Conservation (phyloP, 2,888 invertebrate species). For the Pammene aurita region DNA sequence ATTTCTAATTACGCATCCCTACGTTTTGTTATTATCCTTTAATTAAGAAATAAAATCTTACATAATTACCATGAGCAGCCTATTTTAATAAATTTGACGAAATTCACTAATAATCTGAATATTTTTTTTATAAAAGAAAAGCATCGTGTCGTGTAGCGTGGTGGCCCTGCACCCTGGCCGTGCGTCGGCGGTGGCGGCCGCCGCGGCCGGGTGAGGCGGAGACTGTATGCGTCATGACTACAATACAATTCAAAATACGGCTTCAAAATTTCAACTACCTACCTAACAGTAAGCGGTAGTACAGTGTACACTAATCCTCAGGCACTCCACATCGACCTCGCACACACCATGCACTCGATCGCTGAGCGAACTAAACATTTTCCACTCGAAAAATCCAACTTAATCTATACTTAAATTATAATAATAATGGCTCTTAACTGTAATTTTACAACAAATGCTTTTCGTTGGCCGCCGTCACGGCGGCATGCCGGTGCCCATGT, state of each 20-base stretch:
- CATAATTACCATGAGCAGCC: constrained; percentile 81
- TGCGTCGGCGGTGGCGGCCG: constrained; percentile 21
- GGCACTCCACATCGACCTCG: constrained; percentile 81
- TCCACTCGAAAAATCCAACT: constrained; percentile 82
- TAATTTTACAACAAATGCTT: constrained; percentile 82
- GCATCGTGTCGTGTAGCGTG: constrained; percentile 61
- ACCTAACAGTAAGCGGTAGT: constrained; percentile 84
- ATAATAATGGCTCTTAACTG: constrained; percentile 82
- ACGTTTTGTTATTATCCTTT: constrained; percentile 83
- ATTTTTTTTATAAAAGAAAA: constrained; percentile 76
- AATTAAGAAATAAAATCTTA: constrained; percentile 84
- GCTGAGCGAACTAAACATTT: constrained; percentile 79
- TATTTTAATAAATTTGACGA: constrained; percentile 82
- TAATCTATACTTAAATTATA: constrained; percentile 82
- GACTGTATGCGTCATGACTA: constrained; percentile 77
- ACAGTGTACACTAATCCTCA: constrained; percentile 80
- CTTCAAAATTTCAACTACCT: constrained; percentile 83
- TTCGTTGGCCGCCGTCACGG: constrained; percentile 79
- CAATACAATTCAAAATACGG: constrained; percentile 80
- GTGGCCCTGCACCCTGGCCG: neutral
- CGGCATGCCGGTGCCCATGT: constrained; percentile 60
- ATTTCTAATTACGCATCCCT: constrained; percentile 83
- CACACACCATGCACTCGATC: constrained; percentile 80
- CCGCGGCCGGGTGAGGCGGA: constrained; percentile 62
- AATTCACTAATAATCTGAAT: constrained; percentile 79